Conservation (phyloP, 2,113 vertebrate species). For the Cyprinodon variegatus region DNA sequence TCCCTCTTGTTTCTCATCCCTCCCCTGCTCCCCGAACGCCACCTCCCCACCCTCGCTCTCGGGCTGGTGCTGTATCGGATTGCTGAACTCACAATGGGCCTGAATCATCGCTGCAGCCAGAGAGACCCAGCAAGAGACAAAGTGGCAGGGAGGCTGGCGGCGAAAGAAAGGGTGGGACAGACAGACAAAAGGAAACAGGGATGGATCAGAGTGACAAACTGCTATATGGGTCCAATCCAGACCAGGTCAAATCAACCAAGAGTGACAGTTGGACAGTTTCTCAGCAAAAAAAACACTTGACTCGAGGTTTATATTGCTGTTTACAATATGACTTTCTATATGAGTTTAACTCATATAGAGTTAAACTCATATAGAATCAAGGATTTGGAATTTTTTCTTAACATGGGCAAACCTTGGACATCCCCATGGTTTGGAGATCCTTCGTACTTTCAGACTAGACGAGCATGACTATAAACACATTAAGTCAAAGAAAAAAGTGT, state of each 20-base stretch:
- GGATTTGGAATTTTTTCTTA: too few species aligned
- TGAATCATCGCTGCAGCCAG: constrained; percentile 71
- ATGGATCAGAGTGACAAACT: background rate
- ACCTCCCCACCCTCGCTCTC: constrained; percentile 26
- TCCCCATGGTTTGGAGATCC: too few species aligned
- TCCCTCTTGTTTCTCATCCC: constrained; percentile 48
- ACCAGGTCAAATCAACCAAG: background rate
- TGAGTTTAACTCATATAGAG: too few species aligned
- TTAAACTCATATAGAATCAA: too few species aligned
- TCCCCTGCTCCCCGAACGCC: background rate
- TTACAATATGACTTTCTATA: too few species aligned
- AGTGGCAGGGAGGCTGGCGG: constrained; percentile 33
- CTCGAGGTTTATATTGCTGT: too few species aligned
- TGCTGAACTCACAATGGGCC: constrained; percentile 72
- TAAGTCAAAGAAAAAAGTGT: too few species aligned
- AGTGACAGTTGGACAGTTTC: background rate
- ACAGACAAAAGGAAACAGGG: constrained; percentile 19
- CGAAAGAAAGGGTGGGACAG: constrained; percentile 42
- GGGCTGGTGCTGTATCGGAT: constrained; percentile 68
- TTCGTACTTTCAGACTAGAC: too few species aligned
- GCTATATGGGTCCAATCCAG: constrained; percentile 6
- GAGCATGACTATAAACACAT: too few species aligned
- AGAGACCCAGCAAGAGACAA: constrained; percentile 56
- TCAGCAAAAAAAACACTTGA: background rate
- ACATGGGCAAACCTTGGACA: too few species aligned